phyloP scores from a whole-genome alignment of 2,797 vertebrate species.

The Vespertilio murinus region DNA sequence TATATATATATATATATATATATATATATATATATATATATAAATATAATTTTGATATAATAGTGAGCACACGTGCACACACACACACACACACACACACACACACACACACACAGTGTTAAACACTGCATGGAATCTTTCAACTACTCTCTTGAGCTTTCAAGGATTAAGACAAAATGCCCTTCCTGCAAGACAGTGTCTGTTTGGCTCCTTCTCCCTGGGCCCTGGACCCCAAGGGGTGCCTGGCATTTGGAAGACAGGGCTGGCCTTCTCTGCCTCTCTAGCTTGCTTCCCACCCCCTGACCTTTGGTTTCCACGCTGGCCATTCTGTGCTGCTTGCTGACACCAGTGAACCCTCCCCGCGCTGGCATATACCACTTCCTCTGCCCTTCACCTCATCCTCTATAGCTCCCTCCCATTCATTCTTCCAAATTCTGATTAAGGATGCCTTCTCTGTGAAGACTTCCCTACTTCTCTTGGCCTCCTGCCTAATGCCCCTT shows the following conservation, averaged over 20 bases:
- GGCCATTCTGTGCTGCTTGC: neutral
- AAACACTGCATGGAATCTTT: neutral
- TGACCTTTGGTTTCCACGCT: neutral
- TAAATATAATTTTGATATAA: neutral
- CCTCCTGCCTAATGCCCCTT: fast-evolving
- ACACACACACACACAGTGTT: neutral
- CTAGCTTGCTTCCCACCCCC: fast-evolving
- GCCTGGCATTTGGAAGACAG: neutral
- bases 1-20: too few relatives aligned
- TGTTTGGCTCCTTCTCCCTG: neutral
- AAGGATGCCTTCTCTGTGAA: fast-evolving
- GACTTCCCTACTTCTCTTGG: neutral
- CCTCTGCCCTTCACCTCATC: neutral
- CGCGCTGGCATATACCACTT: fast-evolving
- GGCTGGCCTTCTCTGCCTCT: neutral
- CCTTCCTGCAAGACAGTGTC: neutral
- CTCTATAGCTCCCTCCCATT: too few relatives aligned
- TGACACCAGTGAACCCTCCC: too few relatives aligned
- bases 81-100: neutral
- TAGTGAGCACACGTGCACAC: neutral
- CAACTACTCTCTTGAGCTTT: neutral
- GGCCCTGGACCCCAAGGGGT: fast-evolving
- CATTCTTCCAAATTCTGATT: neutral
- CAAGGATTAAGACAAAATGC: neutral
- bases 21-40: too few relatives aligned